Conservation (phyloP, 2,888 invertebrate species). For the Eutolmus rufibarbis region DNA sequence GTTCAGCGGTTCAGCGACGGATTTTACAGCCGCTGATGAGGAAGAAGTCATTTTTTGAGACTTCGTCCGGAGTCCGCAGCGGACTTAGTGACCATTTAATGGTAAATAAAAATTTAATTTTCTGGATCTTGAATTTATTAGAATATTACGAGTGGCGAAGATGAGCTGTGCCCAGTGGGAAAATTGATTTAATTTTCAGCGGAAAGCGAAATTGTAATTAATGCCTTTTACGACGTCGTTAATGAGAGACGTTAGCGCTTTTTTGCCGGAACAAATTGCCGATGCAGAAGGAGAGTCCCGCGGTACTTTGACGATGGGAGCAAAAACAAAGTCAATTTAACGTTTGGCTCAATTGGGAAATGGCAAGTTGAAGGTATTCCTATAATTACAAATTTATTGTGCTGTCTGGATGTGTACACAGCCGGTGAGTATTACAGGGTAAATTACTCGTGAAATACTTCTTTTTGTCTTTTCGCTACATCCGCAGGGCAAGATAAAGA, state of each 20-base stretch:
- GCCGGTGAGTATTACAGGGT: neutral
- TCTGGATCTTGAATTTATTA: conserved; percentile 23
- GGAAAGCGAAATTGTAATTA: neutral
- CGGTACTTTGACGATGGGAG: neutral
- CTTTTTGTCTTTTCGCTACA: neutral
- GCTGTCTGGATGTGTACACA: neutral
- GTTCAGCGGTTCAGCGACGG: neutral
- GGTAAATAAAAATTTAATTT: conserved; percentile 27
- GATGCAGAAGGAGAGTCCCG: neutral
- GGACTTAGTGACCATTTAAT: neutral
- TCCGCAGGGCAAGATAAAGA: neutral
- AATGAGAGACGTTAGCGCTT: neutral
- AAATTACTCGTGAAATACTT: neutral
- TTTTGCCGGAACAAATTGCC: neutral
- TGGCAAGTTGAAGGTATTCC: neutral
- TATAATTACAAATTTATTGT: neutral
- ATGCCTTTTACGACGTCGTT: neutral
- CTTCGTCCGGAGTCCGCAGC: neutral
- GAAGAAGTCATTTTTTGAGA: neutral
- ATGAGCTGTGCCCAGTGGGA: neutral
- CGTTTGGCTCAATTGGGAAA: neutral
- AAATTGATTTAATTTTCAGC: conserved; percentile 11
- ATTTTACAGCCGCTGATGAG: neutral
- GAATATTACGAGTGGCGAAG: conserved; percentile 9
- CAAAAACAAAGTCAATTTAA: neutral